These are phyloP conservation scores for Metallyticus violacea DNA, from an alignment of 2,888 invertebrate species.

Conservation along the genomic window DNA sequence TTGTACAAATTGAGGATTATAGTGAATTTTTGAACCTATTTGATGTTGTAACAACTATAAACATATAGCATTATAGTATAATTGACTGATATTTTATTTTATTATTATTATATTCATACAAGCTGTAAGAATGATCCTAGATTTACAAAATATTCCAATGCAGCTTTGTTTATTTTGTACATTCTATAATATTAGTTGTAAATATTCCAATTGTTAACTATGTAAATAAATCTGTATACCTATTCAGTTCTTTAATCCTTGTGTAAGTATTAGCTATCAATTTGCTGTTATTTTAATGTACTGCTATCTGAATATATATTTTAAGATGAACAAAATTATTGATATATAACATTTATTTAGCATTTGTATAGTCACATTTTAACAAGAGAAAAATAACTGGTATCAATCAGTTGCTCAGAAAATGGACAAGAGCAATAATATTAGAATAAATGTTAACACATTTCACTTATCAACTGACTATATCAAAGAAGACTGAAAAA, in stretches of 20 bases:
- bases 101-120: background rate
- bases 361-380: background rate
- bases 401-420: background rate
- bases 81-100: background rate
- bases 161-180: background rate
- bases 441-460: background rate
- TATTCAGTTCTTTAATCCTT: background rate
- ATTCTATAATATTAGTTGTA: background rate
- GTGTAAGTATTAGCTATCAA: background rate
- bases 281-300: background rate
- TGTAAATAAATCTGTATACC: background rate
- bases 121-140: background rate
- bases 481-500: background rate
- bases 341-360: background rate
- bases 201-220: background rate
- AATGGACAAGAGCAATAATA: background rate
- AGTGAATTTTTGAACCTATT: background rate
- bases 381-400: background rate
- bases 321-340: background rate
- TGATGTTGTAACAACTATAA: background rate
- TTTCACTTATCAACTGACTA: background rate
- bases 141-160: background rate
- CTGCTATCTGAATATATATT: background rate
- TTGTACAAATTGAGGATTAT: background rate
- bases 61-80: background rate